phyloP scores from a whole-genome alignment of 2,113 vertebrate species.

The Oxygymnocypris stewartii region DNA sequence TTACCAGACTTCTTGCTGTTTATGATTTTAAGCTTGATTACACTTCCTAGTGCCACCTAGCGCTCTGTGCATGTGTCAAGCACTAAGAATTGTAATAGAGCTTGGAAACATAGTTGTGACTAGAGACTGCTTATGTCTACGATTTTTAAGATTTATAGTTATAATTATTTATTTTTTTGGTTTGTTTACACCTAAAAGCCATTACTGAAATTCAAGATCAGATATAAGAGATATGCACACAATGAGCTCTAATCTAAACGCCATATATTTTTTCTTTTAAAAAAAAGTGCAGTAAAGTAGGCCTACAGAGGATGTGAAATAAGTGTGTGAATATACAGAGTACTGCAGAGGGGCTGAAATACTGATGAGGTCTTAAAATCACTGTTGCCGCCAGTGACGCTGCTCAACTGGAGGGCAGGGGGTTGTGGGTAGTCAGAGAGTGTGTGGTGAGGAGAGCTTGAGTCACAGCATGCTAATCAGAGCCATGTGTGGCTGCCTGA shows the following conservation, averaged over 20 bases:
- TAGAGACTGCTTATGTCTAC: no score
- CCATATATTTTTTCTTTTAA: not conserved
- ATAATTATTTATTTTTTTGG: no score
- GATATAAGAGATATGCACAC: not conserved
- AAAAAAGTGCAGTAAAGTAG: not conserved
- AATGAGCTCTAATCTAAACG: not conserved
- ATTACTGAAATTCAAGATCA: not conserved
- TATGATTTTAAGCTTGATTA: no score
- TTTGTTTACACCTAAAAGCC: no score
- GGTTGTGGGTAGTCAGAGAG: conserved; percentile 68
- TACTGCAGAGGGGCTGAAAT: conserved; percentile 68
- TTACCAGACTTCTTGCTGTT: no score
- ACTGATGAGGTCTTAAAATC: conserved; percentile 76
- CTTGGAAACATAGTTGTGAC: no score
- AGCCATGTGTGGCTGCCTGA: conserved; percentile 73
- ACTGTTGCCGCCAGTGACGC: conserved; percentile 73
- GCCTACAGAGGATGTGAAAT: conserved; percentile 37
- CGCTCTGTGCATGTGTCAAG: no score
- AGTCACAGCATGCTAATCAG: conserved; percentile 76
- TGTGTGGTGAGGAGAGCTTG: conserved; percentile 59
- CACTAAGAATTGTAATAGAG: no score
- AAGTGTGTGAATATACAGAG: conserved; percentile 61
- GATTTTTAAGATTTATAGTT: no score
- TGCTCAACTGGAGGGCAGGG: conserved; percentile 70
- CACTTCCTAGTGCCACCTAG: no score